These are phyloP conservation scores for Globia sparganii DNA, from an alignment of 2,888 invertebrate species.

Conservation along the genomic window DNA sequence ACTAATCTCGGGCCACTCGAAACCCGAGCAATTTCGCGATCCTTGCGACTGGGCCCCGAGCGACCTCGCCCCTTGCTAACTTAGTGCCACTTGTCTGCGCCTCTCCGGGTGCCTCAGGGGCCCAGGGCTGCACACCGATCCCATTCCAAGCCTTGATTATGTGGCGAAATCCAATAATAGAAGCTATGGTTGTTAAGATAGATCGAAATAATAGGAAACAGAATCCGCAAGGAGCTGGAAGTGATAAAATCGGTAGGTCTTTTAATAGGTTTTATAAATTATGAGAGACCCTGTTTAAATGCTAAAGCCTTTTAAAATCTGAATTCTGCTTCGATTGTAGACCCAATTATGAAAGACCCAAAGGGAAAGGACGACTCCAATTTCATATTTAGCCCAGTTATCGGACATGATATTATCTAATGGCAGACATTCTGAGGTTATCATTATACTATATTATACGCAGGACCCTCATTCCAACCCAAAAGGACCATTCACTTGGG, in stretches of 20 bases:
- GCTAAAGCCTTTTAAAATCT: constrained; percentile 18
- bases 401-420: constrained; percentile 58
- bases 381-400: constrained; percentile 53
- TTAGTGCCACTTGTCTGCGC: constrained; percentile 74
- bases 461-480: constrained; percentile 44
- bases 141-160: not conserved
- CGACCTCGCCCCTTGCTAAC: constrained; percentile 67
- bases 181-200: not conserved
- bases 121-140: constrained; percentile 60
- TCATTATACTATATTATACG: constrained; percentile 51
- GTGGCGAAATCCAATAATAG: not conserved
- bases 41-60: constrained; percentile 56
- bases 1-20: constrained; percentile 54
- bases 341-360: constrained; percentile 39
- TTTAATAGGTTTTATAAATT: not conserved
- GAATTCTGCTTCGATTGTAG: constrained; percentile 17
- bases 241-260: not conserved
- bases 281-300: not conserved
- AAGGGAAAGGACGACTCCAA: constrained; percentile 32
- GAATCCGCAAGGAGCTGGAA: not conserved
- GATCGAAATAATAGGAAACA: not conserved
- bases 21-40: constrained; percentile 69
- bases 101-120: constrained; percentile 66
- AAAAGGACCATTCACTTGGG: constrained; percentile 36
- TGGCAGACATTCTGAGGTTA: constrained; percentile 33